Percentiles rank a stretch among this genome's conserved stretches.
Evolutionary conservation across 2,797 vertebrate species (phyloP).

Genomic region (Lates japonicus): DNA sequence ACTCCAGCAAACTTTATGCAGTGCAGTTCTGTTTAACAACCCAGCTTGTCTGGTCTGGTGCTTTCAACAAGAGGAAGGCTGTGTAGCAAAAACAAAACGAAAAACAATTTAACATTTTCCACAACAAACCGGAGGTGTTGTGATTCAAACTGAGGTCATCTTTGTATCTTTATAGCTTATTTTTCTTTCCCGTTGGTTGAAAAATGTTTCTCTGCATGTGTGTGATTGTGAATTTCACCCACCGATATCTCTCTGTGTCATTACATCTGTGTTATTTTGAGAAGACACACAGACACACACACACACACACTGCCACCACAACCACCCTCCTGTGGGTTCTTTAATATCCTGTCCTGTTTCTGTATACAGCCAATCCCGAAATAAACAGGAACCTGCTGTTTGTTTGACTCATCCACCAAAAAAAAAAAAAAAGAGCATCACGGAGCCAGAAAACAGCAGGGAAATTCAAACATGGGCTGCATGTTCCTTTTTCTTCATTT

Average conservation of each 20-base stretch:
- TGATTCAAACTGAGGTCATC: too few species aligned
- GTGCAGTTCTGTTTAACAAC: too few species aligned
- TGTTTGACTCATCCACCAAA: constrained; percentile 31
- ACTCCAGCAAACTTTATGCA: too few species aligned
- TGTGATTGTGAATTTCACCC: neutral
- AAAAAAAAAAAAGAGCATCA: constrained; percentile 5
- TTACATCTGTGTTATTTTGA: constrained; percentile 12
- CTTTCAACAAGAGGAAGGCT: too few species aligned
- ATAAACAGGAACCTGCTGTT: constrained; percentile 58
- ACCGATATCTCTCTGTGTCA: constrained; percentile 19
- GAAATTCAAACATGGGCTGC: neutral
- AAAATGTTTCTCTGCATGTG: neutral
- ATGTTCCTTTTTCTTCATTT: neutral
- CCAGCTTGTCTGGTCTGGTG: too few species aligned
- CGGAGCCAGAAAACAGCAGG: neutral
- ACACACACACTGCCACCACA: neutral
- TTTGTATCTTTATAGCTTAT: neutral
- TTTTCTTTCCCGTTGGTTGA: too few species aligned
- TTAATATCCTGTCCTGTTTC: constrained; percentile 50
- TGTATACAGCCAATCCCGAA: constrained; percentile 30
- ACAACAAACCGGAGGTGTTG: too few species aligned
- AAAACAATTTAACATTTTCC: too few species aligned
- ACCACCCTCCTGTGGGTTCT: constrained; percentile 15
- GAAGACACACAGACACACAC: neutral
- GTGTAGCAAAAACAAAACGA: too few species aligned